Evolutionary conservation across 2,797 vertebrate species (phyloP), one percentile per base, ranked within the genome.

Genomic region (Enteromius viviparus): DNA sequence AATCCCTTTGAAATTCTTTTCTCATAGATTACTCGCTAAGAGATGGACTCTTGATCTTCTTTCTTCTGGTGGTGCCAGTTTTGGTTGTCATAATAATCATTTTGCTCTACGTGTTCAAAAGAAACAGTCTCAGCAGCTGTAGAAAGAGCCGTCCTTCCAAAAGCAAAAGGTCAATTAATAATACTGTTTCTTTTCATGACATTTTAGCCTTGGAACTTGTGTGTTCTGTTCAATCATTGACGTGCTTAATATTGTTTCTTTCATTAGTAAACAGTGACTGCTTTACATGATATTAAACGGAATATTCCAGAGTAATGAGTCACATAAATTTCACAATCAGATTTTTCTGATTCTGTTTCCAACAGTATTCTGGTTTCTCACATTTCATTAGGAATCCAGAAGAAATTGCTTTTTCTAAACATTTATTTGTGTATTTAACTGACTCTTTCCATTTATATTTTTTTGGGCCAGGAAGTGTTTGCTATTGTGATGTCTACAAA

Each of bases 31-130:
- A 96, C 83, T 96, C 96, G 47, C 93, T 97, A 87, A 93, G 95
- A 86, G 89, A 98, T 1, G 96, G 96, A 9, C 93, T 98, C 76
- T 87, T 98, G 70, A 94, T 97, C 89, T 97, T 97, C 90, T 97
- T 97, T 92, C 87, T 98, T 85, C 85, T 97, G 65, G 94, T 97
- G 87, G 69, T 97, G 58, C 97, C 97, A 26, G 0, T 95, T 14
- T 65, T 92, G 85, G 85, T 93, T 10, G 1, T 92, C 37, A 7
- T 92, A 51, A 69, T 93, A 49, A 72, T 96, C 15, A 90, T 85
- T 12, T 88, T 94, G 15, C 94, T 96, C 6, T 94, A 92, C 74
- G 0, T 96, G 47, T 95, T 91, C 85, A 96, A 80, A 77, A 94
- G 91, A 78, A 90, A 94, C 8, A 65, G 90, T 6, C 45, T 95